Conservation (phyloP, 2,888 invertebrate species). For the Tortrix viridana region DNA sequence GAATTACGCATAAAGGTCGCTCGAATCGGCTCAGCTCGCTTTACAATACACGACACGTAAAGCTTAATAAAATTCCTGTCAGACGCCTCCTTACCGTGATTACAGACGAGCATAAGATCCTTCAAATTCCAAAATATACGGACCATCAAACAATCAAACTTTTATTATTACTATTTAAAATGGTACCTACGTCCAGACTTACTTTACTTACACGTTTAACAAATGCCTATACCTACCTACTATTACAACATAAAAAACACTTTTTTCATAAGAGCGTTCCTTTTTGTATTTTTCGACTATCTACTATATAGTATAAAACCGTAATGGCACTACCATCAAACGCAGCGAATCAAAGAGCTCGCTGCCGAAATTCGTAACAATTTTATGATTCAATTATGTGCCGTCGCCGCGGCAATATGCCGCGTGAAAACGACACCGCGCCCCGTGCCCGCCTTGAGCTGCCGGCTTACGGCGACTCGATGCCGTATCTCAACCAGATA, state of each 20-base stretch:
- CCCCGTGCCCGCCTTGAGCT: slow-evolving; percentile 50
- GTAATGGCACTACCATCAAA: slow-evolving; percentile 13
- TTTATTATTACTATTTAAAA: no score
- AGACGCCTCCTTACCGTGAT: slow-evolving; percentile 19
- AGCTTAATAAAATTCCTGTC: slow-evolving; percentile 23
- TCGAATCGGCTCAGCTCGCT: slow-evolving; percentile 18
- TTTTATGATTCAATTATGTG: slow-evolving; percentile 75
- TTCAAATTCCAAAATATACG: slow-evolving; percentile 11
- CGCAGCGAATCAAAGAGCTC: slow-evolving; percentile 57
- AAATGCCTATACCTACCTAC: no score
- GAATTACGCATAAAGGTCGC: slow-evolving; percentile 34
- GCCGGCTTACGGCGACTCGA: slow-evolving; percentile 55
- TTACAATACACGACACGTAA: slow-evolving; percentile 33
- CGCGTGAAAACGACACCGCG: slow-evolving; percentile 72
- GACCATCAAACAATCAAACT: no score
- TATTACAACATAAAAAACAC: no score
- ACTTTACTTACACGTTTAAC: no score
- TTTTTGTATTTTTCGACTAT: background rate
- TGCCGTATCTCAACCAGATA: slow-evolving; percentile 56
- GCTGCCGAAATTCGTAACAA: slow-evolving; percentile 61
- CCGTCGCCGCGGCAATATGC: slow-evolving; percentile 63
- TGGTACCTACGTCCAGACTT: no score
- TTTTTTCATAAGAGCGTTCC: background rate
- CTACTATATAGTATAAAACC: background rate
- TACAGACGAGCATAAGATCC: slow-evolving; percentile 4